These are phyloP conservation scores for Elmis aenea DNA, from an alignment of 2,888 invertebrate genomes.

Conservation along the genomic window DNA sequence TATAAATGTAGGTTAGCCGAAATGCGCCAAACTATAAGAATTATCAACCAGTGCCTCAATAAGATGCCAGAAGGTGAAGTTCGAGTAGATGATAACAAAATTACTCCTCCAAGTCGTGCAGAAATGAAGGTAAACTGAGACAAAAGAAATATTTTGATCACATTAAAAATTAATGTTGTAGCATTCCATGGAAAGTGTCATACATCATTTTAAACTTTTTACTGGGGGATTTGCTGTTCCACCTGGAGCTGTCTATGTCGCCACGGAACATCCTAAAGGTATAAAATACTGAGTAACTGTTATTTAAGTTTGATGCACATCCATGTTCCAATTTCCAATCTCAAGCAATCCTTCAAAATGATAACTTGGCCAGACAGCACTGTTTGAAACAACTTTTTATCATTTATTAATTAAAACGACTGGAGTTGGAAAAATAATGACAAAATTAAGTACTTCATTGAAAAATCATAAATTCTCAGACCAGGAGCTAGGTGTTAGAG, in stretches of 20 bases:
- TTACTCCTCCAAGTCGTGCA: constrained; percentile 64
- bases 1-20: constrained; percentile 64
- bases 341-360: too few species aligned
- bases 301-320: background rate
- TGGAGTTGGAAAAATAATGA: too few species aligned
- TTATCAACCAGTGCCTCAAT: constrained; percentile 76
- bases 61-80: constrained; percentile 78
- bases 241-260: constrained; percentile 75
- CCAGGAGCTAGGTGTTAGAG: too few species aligned
- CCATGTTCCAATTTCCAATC: too few species aligned
- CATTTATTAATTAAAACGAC: too few species aligned
- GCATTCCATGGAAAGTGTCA: constrained; percentile 78
- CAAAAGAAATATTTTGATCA: too few species aligned
- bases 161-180: constrained; percentile 17
- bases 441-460: too few species aligned
- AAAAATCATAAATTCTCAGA: too few species aligned
- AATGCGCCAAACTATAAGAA: constrained; percentile 72
- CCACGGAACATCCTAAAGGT: constrained; percentile 78
- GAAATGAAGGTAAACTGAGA: constrained; percentile 75
- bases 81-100: constrained; percentile 75
- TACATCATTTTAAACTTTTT: constrained; percentile 86
- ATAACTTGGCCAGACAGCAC: too few species aligned
- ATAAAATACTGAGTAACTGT: constrained; percentile 1
- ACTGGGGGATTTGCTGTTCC: constrained; percentile 79
- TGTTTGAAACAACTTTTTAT: too few species aligned